Evolutionary conservation across 2,797 vertebrate species (phyloP), one percentile per base, ranked within the genome.

Genomic region (Darevskia nairensis): DNA sequence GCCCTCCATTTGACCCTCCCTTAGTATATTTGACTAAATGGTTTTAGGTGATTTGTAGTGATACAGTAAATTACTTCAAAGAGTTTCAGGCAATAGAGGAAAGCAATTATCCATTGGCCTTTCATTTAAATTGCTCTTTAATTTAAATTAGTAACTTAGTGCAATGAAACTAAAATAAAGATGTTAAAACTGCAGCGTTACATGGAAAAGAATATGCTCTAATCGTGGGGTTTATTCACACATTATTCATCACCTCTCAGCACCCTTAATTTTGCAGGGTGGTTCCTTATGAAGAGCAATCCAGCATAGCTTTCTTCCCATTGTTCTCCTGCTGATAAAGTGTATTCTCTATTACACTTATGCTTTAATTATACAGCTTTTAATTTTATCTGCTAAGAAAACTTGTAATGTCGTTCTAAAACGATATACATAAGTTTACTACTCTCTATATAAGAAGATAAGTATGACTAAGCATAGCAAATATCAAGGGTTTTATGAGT

Each of bases 1-100:
- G 91, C 83, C 87, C 94, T 82, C 59, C 27, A 39, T 92, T 92
- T 94, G 88, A 93, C 89, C 88, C 66, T 76, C 75, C 92, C 44
- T 88, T 50, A 77, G 29, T 85, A 1, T 91, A 84, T 91, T 92
- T 89, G 61, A 91, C 89, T 92, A 92, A 95, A 93, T 87, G n/a
- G 17, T 90, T 93, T 94, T 84, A 92, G 86, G 88, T 93, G 76
- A 94, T 95, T 94, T 92, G 84, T 72, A 89, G 76, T 69, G 90
- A 93, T 93, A 82, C 29, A 89, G 92, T 78, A 94, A 93, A 95
- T 90, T 91, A 93, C 66, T 86, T 86, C 59, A 89, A 76, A 92
- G 29, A 44, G 32, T 80, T 91, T 50, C 50, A 92, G 4, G 25
- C 86, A 88, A 79, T 75, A 88, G 89, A 89, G 11, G 7, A 93